A percentile compares a stretch with the other conserved stretches of the same genome.
These are phyloP conservation scores for Mesochorus sp. DNA, from an alignment of 2,888 invertebrate genomes.

Conservation along the genomic window DNA sequence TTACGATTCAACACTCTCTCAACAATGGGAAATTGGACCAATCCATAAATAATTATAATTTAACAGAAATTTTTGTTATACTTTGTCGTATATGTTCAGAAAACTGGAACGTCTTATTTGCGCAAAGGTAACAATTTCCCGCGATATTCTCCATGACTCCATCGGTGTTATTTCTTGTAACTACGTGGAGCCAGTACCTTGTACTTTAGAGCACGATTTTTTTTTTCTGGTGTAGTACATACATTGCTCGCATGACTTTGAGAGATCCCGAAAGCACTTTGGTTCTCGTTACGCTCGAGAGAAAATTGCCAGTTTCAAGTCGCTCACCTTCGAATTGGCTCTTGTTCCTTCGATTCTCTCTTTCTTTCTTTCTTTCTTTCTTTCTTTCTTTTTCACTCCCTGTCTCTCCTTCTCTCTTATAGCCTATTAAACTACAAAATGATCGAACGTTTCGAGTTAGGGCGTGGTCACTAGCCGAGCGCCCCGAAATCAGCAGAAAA, in stretches of 20 bases:
- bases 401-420: not conserved
- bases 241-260: constrained; percentile 21
- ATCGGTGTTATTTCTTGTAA: not conserved
- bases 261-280: constrained; percentile 55
- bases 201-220: constrained; percentile 5
- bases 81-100: no score
- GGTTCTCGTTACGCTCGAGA: constrained; percentile 59
- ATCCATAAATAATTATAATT: no score
- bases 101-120: no score
- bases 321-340: constrained; percentile 49
- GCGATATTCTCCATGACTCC: not conserved
- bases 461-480: constrained; percentile 43
- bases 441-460: constrained; percentile 47
- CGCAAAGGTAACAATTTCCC: not conserved
- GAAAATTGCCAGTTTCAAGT: constrained; percentile 57
- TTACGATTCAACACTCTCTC: not conserved
- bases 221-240: constrained; percentile 3
- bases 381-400: no score
- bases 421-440: constrained; percentile 21
- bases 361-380: not conserved
- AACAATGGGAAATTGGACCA: no score
- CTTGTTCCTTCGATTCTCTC: not conserved
- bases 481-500: constrained; percentile 35
- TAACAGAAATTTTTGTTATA: no score
- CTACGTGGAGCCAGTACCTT: no score